Evolutionary conservation across 1,140 invertebrate genomes (phyloP), one percentile per base, ranked within the genome.

Genomic region (Nebria ingens): DNA sequence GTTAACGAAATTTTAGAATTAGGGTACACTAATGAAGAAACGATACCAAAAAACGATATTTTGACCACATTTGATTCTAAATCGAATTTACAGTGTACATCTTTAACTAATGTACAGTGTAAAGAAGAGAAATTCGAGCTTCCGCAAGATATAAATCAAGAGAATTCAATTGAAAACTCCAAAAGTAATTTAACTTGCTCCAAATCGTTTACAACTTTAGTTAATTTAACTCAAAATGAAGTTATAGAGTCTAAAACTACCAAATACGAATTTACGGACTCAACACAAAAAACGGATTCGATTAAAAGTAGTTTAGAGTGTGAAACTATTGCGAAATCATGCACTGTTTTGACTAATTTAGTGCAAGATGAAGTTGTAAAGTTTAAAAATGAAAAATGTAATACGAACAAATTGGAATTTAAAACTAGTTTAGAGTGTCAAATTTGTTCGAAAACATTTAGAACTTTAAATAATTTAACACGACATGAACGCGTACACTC

Each of bases 1-100:
- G 40, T 45, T 45, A 45, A 45, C 9, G 9, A 45, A 45, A 45
- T 45, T 12, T 17, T 45, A 45, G 40, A 45, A 45, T 12, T 45
- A 17, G 40, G 17, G 17, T 45, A 45, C 15, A 45, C 40, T 11
- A 45, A 45, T 45, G 9, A 45, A 34, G 25, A 34, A 9, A 34
- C 6, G 6, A n/a, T 6, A 45, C 40, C 40, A 45, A 45, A 12
- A 12, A 6, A 45, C 3, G 40, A 11, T 45, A 45, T 45, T 12
- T 17, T 4, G 4, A 6, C 9, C 17, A 6, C 9, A 9, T 9
- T 9, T 9, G 6, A 9, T 9, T 34, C 25, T 9, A n/a, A 34
- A 9, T 34, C 25, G 25, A n/a, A n/a, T n/a, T n/a, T n/a, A n/a
- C n/a, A n/a, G n/a, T n/a, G n/a, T n/a, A n/a, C n/a, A n/a, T n/a